phyloP scores from a whole-genome alignment of 2,113 vertebrate species.

The Parus major region DNA sequence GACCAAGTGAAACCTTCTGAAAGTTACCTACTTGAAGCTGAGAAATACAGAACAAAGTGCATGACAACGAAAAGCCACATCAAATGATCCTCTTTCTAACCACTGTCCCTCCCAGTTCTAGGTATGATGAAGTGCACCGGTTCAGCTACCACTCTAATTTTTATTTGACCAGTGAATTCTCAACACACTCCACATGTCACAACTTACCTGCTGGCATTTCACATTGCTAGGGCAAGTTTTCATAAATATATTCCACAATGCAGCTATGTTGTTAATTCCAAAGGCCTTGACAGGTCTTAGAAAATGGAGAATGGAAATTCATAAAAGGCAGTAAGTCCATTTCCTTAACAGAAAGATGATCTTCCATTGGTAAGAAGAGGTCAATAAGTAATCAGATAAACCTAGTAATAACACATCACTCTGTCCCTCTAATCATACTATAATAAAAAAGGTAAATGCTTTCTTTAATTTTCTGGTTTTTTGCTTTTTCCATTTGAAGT shows the following conservation, averaged over 20 bases:
- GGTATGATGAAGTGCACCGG: rapidly evolving
- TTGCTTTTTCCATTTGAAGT: neutral
- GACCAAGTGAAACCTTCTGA: neutral
- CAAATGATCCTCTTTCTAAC: neutral
- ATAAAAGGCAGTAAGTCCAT: neutral
- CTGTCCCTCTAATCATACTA: neutral
- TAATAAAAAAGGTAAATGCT: neutral
- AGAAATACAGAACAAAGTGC: neutral
- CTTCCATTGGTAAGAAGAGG: neutral
- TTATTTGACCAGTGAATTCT: neutral
- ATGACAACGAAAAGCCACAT: neutral
- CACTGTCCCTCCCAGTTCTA: neutral
- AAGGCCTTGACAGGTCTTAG: neutral
- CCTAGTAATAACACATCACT: neutral
- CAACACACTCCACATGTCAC: neutral
- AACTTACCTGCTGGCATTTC: neutral
- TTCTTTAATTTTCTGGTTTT: neutral
- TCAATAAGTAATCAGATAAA: neutral
- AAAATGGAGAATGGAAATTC: neutral
- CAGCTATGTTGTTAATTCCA: neutral
- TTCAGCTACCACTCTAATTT: neutral
- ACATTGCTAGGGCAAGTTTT: neutral
- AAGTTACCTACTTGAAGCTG: neutral
- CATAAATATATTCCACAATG: neutral
- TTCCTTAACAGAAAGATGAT: neutral